Evolutionary conservation across 1,140 invertebrate species (phyloP), one percentile per base, ranked within the genome.

Genomic region (Drosophila tropicalis): DNA sequence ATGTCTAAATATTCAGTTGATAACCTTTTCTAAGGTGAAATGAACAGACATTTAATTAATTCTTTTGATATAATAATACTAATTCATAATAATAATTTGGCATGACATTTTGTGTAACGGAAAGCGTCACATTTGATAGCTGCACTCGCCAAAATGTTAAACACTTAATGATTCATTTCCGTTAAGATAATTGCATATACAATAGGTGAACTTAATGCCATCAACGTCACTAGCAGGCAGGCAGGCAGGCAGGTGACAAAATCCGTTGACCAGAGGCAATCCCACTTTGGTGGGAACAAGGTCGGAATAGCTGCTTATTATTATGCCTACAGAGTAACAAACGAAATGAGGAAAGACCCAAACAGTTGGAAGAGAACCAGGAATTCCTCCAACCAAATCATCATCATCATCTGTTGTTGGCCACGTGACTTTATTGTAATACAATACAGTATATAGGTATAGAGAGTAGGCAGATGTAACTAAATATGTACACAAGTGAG

Each of bases 101-200:
- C 17, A 13, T 67, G 40, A 55, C 63, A 68, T 71, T 29, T 74
- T 47, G 15, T 70, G 19, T 55, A 36, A 32, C 61, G 34, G 61
- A 36, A 58, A 67, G 36, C 34, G 9, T 40, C 25, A 5, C 58
- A 61, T 68, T 72, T 56, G n/a, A 41, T 34, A 39, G 29, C 47
- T 60, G 15, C n/a, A 41, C 54, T 47, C 17, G 34, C 41, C 5
- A 58, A 65, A 60, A 76, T 68, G 60, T 68, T 9, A 32, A 73
- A 61, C 5, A 29, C 32, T 63, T 62, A 76, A 81, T 72, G 17
- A 76, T 58, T 34, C 15, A 54, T 55, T 81, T 81, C 78, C 78
- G 72, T 66, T 79, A 55, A 51, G 19, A 19, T 51, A 51, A 51
- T 51, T 51, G 17, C 44, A 51, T 3, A 69, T 64, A 47, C 44